A percentile compares a stretch with the other conserved stretches of the same genome.
phyloP scores from a whole-genome alignment of 2,888 invertebrate genomes.

The Phytoseiulus persimilis region DNA sequence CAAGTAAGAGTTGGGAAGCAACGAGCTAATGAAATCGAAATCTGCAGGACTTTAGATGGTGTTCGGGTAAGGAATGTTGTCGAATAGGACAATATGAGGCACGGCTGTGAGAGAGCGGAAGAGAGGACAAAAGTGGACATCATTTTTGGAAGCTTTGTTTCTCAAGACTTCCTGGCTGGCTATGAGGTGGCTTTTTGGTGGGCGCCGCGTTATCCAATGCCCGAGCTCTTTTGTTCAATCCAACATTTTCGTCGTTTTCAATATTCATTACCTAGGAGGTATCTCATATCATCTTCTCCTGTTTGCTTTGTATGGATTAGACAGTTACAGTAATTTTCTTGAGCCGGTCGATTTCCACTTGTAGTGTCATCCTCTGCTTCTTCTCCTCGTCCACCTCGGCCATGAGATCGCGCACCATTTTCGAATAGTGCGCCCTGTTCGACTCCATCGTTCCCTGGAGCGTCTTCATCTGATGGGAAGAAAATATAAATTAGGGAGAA shows the following conservation, averaged over 20 bases:
- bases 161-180: neutral
- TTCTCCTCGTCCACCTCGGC: constrained; percentile 50
- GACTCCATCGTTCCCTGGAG: constrained; percentile 46
- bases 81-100: neutral
- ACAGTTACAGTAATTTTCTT: constrained; percentile 46
- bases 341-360: constrained; percentile 52
- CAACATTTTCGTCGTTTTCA: neutral
- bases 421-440: constrained; percentile 43
- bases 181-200: neutral
- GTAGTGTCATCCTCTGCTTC: constrained; percentile 50
- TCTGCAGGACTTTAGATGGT: neutral
- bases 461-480: constrained; percentile 46
- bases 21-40: neutral
- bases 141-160: neutral
- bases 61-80: neutral
- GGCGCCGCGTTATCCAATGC: neutral
- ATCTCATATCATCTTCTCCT: constrained; percentile 29
- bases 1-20: too few relatives aligned
- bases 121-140: neutral
- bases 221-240: neutral
- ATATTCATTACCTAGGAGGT: neutral
- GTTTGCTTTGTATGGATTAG: constrained; percentile 17
- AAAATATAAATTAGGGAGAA: neutral
- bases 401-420: constrained; percentile 45
- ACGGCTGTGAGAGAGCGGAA: neutral